These are phyloP conservation scores for Tympanuchus pallidicinctus DNA, from an alignment of 2,113 vertebrate genomes.

Conservation along the genomic window DNA sequence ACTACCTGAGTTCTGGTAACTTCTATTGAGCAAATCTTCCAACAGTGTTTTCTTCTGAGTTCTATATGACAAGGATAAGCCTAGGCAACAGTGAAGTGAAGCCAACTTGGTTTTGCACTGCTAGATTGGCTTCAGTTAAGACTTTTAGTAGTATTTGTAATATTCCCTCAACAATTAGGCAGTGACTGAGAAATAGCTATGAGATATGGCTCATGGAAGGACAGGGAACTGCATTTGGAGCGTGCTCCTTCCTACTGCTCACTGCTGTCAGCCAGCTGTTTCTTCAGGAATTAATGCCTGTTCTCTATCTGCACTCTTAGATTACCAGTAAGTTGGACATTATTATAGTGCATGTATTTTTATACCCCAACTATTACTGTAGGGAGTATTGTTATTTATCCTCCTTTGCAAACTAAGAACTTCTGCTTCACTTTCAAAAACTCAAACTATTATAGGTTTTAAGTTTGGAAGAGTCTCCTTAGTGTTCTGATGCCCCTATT, in stretches of 20 bases:
- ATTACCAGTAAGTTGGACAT: neutral
- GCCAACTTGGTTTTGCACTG: neutral
- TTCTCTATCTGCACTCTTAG: neutral
- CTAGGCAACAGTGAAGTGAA: neutral
- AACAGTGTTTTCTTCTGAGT: neutral
- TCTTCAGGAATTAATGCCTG: neutral
- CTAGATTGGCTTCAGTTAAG: neutral
- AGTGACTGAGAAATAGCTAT: neutral
- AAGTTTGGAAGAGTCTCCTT: neutral
- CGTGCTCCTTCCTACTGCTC: neutral
- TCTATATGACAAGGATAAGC: neutral
- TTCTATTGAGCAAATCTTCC: neutral
- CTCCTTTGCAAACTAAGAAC: neutral
- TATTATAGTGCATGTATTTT: fast-evolving
- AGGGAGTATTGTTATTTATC: neutral
- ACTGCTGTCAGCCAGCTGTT: neutral
- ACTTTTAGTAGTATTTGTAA: neutral
- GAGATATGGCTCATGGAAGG: fast-evolving
- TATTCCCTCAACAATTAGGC: neutral
- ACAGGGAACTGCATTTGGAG: neutral
- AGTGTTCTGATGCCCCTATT: neutral
- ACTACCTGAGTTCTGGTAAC: neutral
- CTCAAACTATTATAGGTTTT: fast-evolving
- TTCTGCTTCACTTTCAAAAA: neutral
- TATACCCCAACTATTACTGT: neutral